A percentile compares a stretch with the other conserved stretches of the same genome.
Conservation (phyloP, 37 sponge, comb jelly and placozoan genomes). For the Petrosia ficiformis region DNA sequence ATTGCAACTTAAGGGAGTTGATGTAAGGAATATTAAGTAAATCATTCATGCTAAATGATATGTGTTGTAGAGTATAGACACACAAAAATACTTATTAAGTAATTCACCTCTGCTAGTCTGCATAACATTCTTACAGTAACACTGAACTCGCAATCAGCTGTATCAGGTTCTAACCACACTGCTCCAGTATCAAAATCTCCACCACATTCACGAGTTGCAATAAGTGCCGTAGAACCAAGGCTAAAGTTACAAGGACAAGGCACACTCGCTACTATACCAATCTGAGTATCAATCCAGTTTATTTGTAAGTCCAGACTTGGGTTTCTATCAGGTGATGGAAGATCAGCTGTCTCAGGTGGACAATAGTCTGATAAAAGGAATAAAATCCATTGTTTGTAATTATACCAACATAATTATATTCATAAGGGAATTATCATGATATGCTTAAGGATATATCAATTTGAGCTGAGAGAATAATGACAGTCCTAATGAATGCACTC, state of each 20-base stretch:
- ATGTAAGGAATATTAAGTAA: no score
- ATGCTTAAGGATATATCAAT: no score
- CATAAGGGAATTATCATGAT: no score
- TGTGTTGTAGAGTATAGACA: no score
- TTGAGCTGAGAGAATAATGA: no score
- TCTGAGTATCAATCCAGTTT: constrained; percentile 37
- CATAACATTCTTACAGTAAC: constrained; percentile 18
- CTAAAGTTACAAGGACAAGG: constrained; percentile 44
- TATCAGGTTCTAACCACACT: constrained; percentile 30
- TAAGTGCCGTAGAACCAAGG: not conserved
- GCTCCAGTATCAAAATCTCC: constrained; percentile 44
- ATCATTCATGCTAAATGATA: no score
- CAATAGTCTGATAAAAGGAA: constrained; percentile 58
- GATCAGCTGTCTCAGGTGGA: constrained; percentile 1
- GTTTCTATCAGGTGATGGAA: not conserved
- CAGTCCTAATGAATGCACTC: no score
- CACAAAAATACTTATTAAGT: no score
- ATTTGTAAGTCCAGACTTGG: constrained; percentile 4
- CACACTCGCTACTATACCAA: constrained; percentile 12
- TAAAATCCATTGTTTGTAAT: no score
- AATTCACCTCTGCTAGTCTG: constrained; percentile 24
- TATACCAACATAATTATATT: no score
- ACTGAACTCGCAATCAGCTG: constrained; percentile 31
- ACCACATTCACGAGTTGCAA: constrained; percentile 37
- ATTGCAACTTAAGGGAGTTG: no score